Evolutionary conservation across 2,888 invertebrate genomes (phyloP), one percentile per base, ranked within the genome.

Genomic region (Papilio demoleus): DNA sequence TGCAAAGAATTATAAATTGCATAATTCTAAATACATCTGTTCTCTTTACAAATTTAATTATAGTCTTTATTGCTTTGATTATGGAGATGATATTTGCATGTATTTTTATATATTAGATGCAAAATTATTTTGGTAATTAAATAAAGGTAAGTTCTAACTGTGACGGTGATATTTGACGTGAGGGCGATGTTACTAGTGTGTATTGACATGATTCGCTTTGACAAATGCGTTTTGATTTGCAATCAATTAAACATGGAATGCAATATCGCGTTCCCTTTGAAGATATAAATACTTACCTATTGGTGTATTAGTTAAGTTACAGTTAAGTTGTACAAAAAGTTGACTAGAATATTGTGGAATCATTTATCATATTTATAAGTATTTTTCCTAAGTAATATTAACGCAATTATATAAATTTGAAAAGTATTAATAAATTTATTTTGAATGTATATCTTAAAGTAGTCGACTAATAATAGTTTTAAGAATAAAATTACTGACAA

Each of bases 201-300:
- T 11, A 38, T 27, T 68, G 63, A 64, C 59, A 14, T 64, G 64
- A 68, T 68, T 27, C 24, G 14, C 22, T 50, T 38, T 40, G 68
- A 68, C 68, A 38, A n/a, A 4, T 22, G 31, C 40, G 31, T 56
- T 68, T 58, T 42, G 56, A 58, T 58, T 67, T 63, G 45, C 6
- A 11, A 9, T 60, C 36, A 12, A 40, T 61, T 67, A 8, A 1
- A 38, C 24, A 40, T 24, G 60, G 60, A 67, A 67, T 50, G 67
- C 60, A 61, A 67, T 67, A 27, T 50, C 24, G 40, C 12, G 12
- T 14, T 27, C 17, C 38, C 38, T 61, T 61, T 50, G 67, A 47
- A 24, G 22, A 31, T 27, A 31, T 27, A 22, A 22, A 22, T 31
- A 56, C 31, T 56, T 56, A 3, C 2, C 56, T 56, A 22, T 45